These are phyloP conservation scores for Megalops cyprinoides DNA, from an alignment of 2,797 vertebrate genomes.

Conservation along the genomic window DNA sequence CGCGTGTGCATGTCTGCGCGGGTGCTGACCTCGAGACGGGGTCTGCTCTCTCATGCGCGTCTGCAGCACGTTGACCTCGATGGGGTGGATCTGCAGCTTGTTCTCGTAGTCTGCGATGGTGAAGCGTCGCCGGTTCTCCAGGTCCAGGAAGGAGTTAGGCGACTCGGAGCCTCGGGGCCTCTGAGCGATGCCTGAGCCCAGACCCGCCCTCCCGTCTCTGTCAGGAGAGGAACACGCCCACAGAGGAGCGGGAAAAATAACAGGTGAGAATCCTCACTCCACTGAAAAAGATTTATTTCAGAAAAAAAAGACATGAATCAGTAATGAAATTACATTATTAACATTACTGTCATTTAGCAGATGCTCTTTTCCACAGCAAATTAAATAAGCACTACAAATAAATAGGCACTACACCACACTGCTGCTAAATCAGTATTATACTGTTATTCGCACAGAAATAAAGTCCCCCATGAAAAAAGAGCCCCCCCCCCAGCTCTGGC, in stretches of 20 bases:
- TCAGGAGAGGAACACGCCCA: constrained; percentile 47
- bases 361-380: too few species aligned
- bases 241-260: not conserved
- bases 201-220: constrained; percentile 69
- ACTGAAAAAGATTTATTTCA: too few species aligned
- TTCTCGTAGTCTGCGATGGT: constrained; percentile 73
- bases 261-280: not conserved
- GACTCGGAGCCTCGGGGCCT: constrained; percentile 76
- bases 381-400: too few species aligned
- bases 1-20: not conserved
- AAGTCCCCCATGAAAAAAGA: too few species aligned
- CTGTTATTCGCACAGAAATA: too few species aligned
- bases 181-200: constrained; percentile 51
- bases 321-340: too few species aligned
- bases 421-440: too few species aligned
- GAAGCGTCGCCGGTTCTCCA: constrained; percentile 75
- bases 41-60: constrained; percentile 83
- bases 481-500: too few species aligned
- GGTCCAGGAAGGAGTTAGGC: constrained; percentile 87
- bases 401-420: too few species aligned
- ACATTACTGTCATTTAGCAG: too few species aligned
- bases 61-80: constrained; percentile 70
- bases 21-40: constrained; percentile 73
- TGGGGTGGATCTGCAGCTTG: constrained; percentile 60
- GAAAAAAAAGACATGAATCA: too few species aligned